A percentile compares a stretch with the other conserved stretches of the same genome.
Conservation (phyloP, 2,888 invertebrate genomes). For the Acleris holmiana region DNA sequence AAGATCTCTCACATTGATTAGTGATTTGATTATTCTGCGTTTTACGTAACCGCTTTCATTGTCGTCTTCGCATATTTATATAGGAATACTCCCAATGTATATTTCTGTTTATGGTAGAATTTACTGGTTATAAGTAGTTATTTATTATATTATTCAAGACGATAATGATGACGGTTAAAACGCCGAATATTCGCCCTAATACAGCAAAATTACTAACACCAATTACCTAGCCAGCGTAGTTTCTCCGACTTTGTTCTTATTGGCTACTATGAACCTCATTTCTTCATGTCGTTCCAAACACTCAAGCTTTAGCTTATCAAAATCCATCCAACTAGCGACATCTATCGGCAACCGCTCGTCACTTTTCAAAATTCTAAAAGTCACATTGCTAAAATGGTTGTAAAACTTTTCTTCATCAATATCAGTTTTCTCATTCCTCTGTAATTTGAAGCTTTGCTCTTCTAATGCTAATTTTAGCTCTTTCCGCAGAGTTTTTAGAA, state of each 20-base stretch:
- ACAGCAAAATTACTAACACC: background rate
- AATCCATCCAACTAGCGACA: constrained; percentile 84
- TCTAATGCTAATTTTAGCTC: constrained; percentile 80
- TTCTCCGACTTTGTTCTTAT: constrained; percentile 62
- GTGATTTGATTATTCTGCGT: too few species aligned
- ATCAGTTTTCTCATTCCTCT: constrained; percentile 52
- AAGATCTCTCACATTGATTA: too few species aligned
- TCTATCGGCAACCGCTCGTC: constrained; percentile 76
- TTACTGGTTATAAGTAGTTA: too few species aligned
- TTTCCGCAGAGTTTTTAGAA: constrained; percentile 83
- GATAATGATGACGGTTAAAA: too few species aligned
- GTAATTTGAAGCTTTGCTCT: constrained; percentile 64
- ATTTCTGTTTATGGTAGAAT: too few species aligned
- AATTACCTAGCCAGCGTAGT: constrained; percentile 65
- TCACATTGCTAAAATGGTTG: constrained; percentile 81
- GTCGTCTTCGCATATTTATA: too few species aligned
- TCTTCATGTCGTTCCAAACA: constrained; percentile 79
- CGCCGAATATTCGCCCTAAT: too few species aligned
- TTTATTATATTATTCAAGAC: too few species aligned
- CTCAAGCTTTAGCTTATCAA: constrained; percentile 81
- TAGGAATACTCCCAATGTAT: too few species aligned
- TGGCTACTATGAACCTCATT: constrained; percentile 67
- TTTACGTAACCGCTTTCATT: too few species aligned
- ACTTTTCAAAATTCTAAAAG: constrained; percentile 79
- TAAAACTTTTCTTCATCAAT: constrained; percentile 64